Base-by-base conservation (phyloP, 1,140 invertebrate species). In the Sinonovacula constricta region DNA sequence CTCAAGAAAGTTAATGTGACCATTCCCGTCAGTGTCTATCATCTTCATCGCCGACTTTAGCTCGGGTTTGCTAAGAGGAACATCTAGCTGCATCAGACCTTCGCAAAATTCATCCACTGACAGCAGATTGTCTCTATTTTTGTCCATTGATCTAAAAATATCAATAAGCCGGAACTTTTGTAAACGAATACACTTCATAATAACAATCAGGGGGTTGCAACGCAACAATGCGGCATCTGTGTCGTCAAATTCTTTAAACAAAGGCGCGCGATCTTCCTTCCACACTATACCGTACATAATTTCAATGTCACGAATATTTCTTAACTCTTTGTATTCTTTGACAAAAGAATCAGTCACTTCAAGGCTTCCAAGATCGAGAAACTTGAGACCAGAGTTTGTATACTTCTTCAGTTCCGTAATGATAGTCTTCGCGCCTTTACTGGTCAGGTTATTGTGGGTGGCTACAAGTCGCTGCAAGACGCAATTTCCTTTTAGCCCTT, bases 401-500 rank as follows among this genome's bases (percentile, higher is more conserved):
- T n/a, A n/a, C 1, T 26, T 22, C 60, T 63, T 63, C 15, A 54
- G 31, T 14, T 65, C 59, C n/a, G 51, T 34, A 14, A 74, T 34
- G 26, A 74, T 74, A 12, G 45, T 22, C 12, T 49, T 28, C 18
- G 71, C 71, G 15, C 71, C 71, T 34, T 34, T 65, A 15, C 53
- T 62, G 12, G 56, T 49, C 3, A 69, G n/a, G 28, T 57, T 33
- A 30, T 62, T 57, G 0, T 49, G 34, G 2, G 49, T 28, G 2
- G 82, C 76, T 28, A 67, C 70, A 3, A 86, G 56, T 15, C 34
- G 65, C 34, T 75, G 28, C 15, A 86, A 79, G 3, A 79, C 79
- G 24, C 39, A 63, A 77, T 86, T 86, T 0, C 76, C 31, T 22
- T 81, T 51, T 22, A 86, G 56, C 0, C 81, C 85, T 26, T 80